Conservation (phyloP, 2,113 vertebrate genomes). For the Potamarius usumacintae region DNA sequence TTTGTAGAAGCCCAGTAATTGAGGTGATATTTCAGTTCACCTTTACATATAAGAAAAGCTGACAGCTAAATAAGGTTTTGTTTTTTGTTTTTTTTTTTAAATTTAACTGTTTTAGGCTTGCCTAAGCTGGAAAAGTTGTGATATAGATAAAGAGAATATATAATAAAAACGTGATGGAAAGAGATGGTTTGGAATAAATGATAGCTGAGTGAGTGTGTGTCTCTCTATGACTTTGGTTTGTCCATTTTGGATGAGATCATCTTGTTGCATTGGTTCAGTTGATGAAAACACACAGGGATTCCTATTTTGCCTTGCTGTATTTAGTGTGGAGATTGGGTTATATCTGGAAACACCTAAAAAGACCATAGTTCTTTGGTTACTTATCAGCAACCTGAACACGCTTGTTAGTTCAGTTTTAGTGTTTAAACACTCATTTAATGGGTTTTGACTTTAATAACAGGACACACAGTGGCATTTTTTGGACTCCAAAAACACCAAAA, state of each 20-base stretch:
- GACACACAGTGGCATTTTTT: background rate
- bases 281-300: background rate
- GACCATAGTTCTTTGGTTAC: background rate
- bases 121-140: background rate
- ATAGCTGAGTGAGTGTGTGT: background rate
- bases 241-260: background rate
- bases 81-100: too few species aligned
- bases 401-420: background rate
- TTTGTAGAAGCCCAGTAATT: background rate
- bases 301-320: background rate
- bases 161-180: background rate
- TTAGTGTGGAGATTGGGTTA: background rate
- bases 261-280: background rate
- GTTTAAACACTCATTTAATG: conserved; percentile 10
- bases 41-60: background rate
- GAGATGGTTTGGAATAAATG: background rate
- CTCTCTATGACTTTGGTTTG: background rate
- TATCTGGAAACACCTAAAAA: background rate
- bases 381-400: background rate
- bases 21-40: background rate
- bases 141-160: background rate
- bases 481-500: background rate
- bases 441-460: background rate
- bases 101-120: background rate
- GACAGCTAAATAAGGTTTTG: background rate